Conservation (phyloP, 2,888 invertebrate species). For the Oligia fasciuncula region DNA sequence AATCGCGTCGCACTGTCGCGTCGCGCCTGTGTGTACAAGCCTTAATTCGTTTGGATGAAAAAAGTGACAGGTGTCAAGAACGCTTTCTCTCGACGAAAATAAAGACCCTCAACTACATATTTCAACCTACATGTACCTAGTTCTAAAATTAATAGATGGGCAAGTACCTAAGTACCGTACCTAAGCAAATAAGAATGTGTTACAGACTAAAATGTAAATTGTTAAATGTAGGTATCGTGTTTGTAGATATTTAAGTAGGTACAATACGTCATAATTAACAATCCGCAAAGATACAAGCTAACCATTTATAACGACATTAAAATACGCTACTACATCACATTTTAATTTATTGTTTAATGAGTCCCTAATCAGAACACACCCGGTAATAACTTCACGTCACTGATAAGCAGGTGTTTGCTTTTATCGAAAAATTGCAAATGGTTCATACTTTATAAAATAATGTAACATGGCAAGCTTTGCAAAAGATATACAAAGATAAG, state of each 20-base stretch:
- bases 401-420: conserved; percentile 49
- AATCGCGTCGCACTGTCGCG: no score
- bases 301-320: conserved; percentile 23
- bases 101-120: no score
- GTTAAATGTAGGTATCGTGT: neutral
- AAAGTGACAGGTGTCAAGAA: neutral
- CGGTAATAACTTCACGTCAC: conserved; percentile 32
- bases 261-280: conserved; percentile 14
- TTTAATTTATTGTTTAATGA: conserved; percentile 51
- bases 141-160: neutral
- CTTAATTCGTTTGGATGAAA: neutral
- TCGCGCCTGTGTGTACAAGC: no score
- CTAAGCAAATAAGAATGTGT: neutral
- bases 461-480: conserved; percentile 41
- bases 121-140: neutral
- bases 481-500: conserved; percentile 57
- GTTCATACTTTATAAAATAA: conserved; percentile 38
- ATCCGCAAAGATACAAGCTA: conserved; percentile 11
- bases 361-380: conserved; percentile 50
- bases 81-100: no score
- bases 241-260: neutral
- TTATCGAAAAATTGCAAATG: conserved; percentile 50
- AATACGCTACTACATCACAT: conserved; percentile 39
- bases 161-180: neutral
- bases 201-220: neutral